Percentiles rank a stretch among this genome's conserved stretches.
Evolutionary conservation across 2,888 invertebrate genomes (phyloP).

Genomic region (Leucozona laternaria): DNA sequence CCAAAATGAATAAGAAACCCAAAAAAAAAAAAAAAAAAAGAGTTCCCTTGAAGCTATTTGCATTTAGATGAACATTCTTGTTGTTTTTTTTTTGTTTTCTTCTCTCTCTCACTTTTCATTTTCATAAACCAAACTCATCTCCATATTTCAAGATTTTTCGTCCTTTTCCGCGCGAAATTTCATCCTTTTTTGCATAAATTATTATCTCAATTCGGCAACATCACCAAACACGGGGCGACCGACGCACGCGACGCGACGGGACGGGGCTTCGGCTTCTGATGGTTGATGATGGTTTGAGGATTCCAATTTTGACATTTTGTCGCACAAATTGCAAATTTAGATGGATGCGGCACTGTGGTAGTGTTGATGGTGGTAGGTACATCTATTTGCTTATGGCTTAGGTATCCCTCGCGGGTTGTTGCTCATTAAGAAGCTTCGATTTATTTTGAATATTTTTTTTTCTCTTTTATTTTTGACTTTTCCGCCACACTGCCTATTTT

Average conservation of each 20-base stretch:
- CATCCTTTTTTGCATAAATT: conserved; percentile 75
- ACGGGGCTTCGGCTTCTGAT: conserved; percentile 23
- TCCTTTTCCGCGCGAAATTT: conserved; percentile 58
- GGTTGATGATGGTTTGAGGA: conserved; percentile 45
- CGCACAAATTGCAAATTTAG: conserved; percentile 72
- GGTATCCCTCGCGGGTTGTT: conserved; percentile 54
- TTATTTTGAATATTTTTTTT: conserved; percentile 38
- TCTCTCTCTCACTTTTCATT: background rate
- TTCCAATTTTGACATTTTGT: conserved; percentile 69
- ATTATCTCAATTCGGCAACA: conserved; percentile 67
- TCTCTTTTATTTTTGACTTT: background rate
- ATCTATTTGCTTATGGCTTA: background rate
- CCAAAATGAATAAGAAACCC: background rate
- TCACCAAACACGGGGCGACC: too few species aligned
- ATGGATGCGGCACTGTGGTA: conserved; percentile 25
- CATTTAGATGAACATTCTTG: conserved; percentile 75
- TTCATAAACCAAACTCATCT: conserved; percentile 67
- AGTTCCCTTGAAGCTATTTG: conserved; percentile 70
- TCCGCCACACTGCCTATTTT: conserved; percentile 4
- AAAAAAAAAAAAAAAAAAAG: conserved; percentile 43
- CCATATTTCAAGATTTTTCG: conserved; percentile 66
- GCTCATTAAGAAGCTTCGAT: conserved; percentile 72
- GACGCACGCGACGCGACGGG: too few species aligned
- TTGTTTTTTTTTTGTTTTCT: conserved; percentile 18
- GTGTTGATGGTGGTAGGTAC: background rate